Evolutionary conservation across 2,113 vertebrate genomes (phyloP).

Genomic region (Isichthys henryi): DNA sequence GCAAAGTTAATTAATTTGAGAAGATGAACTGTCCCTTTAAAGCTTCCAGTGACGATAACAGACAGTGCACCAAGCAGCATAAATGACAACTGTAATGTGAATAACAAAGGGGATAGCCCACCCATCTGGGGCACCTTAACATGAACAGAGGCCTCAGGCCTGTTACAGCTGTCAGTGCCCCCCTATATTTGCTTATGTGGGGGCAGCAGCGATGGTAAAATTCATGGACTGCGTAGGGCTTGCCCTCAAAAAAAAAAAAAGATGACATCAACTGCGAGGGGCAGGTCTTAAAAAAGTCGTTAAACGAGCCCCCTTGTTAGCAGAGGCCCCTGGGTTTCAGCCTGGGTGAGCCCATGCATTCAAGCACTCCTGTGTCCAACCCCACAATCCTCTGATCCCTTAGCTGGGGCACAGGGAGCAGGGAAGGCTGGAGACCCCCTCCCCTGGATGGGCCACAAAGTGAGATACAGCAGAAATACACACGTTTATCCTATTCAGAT

Average conservation of each 20-base stretch:
- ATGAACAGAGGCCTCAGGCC: background rate
- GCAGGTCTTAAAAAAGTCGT: background rate
- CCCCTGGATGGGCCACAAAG: no score
- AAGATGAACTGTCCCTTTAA: background rate
- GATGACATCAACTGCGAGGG: background rate
- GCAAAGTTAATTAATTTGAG: background rate
- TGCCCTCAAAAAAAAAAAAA: background rate
- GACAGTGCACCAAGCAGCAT: background rate
- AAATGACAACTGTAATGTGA: background rate
- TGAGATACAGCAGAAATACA: background rate
- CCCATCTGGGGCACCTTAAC: background rate
- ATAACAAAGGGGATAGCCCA: background rate
- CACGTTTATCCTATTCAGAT: background rate
- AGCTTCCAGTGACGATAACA: background rate
- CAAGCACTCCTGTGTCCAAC: background rate
- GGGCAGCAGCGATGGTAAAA: background rate
- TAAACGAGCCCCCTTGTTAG: background rate
- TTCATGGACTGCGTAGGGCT: background rate
- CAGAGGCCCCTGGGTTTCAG: background rate
- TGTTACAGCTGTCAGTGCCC: background rate
- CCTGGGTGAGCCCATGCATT: background rate
- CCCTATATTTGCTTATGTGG: background rate
- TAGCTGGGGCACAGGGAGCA: background rate
- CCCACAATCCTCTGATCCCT: background rate
- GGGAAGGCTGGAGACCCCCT: background rate